Conservation (phyloP, 1,140 invertebrate genomes). For the Dendrolimus kikuchii region DNA sequence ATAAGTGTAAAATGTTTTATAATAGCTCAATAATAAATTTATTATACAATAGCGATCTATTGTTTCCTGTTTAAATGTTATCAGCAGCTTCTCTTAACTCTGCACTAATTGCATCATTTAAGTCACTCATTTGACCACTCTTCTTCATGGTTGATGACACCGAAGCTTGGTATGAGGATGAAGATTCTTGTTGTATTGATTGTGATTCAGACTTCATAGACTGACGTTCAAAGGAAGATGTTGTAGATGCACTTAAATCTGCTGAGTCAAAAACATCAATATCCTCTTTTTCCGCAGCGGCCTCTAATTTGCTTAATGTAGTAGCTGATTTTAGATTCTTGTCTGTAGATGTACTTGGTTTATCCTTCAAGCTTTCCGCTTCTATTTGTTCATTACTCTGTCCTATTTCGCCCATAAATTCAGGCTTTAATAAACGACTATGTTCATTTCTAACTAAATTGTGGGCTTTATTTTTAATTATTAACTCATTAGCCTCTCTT, state of each 20-base stretch:
- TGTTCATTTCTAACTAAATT: constrained; percentile 21
- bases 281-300: too few species aligned
- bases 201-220: constrained; percentile 7
- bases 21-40: constrained; percentile 11
- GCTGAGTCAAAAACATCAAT: too few species aligned
- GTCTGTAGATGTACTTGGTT: too few species aligned
- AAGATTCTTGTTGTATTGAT: constrained; percentile 9
- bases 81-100: constrained; percentile 24
- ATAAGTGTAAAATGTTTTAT: constrained; percentile 9
- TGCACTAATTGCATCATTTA: constrained; percentile 16
- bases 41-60: constrained; percentile 1
- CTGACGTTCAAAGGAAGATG: constrained; percentile 4
- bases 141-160: constrained; percentile 16
- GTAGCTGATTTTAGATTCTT: too few species aligned
- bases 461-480: constrained; percentile 10
- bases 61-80: constrained; percentile 16
- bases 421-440: constrained; percentile 18
- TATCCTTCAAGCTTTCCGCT: constrained; percentile 4
- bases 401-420: constrained; percentile 7
- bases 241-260: not conserved
- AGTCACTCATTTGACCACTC: constrained; percentile 20
- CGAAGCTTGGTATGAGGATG: constrained; percentile 15
- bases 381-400: constrained; percentile 4
- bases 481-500: constrained; percentile 7
- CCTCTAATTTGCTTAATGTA: too few species aligned